phyloP scores from a whole-genome alignment of 2,113 vertebrate genomes.

The Antechinus stuartii region DNA sequence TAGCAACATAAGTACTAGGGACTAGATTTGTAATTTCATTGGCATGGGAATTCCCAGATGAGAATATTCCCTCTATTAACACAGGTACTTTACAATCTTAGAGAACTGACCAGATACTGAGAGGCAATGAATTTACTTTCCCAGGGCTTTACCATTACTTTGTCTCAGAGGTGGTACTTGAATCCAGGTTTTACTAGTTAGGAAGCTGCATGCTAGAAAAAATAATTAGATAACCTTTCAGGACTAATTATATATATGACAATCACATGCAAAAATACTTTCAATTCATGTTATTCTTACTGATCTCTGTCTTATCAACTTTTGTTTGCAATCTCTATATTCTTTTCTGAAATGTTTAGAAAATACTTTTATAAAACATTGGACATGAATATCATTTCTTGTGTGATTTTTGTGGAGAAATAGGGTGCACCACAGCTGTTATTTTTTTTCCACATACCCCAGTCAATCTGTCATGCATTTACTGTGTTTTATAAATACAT shows the following conservation, averaged over 20 bases:
- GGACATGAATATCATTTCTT: slow-evolving; percentile 68
- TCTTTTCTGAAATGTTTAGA: slow-evolving; percentile 70
- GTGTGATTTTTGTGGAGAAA: slow-evolving; percentile 77
- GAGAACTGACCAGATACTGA: not conserved
- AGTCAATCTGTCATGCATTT: slow-evolving; percentile 67
- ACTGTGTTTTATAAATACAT: slow-evolving; percentile 75
- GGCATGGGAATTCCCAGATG: not conserved
- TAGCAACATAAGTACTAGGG: not conserved
- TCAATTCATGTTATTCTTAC: slow-evolving; percentile 4
- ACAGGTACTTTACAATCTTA: not conserved
- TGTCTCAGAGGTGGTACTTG: not conserved
- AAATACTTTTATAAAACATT: slow-evolving; percentile 80
- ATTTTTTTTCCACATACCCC: slow-evolving; percentile 73
- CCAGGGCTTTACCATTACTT: not conserved
- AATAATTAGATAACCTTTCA: not conserved
- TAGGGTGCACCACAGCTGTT: slow-evolving; percentile 65
- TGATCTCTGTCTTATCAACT: slow-evolving; percentile 47
- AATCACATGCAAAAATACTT: not conserved
- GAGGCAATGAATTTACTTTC: not conserved
- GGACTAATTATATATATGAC: not conserved
- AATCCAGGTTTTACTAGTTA: slow-evolving; percentile 7
- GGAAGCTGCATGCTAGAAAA: not conserved
- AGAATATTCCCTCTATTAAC: not conserved
- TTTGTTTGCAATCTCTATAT: slow-evolving; percentile 55
- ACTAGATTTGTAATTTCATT: not conserved